Percentiles rank a stretch among this genome's conserved stretches.
phyloP scores from a whole-genome alignment of 2,113 vertebrate species.

The Jacana jacana region DNA sequence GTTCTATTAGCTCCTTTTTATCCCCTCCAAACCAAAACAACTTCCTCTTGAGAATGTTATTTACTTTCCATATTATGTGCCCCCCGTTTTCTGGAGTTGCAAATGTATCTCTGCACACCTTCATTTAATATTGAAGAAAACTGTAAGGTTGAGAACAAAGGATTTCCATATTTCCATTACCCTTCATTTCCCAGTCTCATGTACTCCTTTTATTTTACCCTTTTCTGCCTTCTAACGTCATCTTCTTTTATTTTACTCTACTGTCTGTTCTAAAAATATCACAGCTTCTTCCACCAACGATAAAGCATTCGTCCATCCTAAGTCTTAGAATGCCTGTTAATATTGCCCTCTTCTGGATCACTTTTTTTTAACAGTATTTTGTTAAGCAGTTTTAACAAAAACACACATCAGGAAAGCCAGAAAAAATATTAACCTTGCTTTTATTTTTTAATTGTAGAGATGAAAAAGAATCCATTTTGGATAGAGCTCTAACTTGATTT shows the following conservation, averaged over 20 bases:
- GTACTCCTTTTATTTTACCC: neutral
- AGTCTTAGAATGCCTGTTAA: neutral
- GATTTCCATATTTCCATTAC: neutral
- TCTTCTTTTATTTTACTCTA: neutral
- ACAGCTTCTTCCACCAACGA: neutral
- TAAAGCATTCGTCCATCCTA: neutral
- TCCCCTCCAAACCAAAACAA: neutral
- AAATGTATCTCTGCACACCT: neutral
- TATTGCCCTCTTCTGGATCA: conserved; percentile 41
- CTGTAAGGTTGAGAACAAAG: neutral
- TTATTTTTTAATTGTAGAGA: neutral
- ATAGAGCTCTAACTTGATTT: neutral
- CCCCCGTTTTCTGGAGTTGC: neutral
- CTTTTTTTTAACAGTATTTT: neutral
- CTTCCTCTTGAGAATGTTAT: neutral
- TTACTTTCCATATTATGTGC: neutral
- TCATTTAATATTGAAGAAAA: neutral
- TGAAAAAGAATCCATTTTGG: neutral
- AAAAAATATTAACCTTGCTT: neutral
- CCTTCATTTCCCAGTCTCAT: neutral
- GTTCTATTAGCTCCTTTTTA: neutral
- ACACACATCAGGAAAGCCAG: neutral
- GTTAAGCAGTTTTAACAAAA: neutral
- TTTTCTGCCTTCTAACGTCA: neutral
- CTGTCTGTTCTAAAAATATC: neutral